A percentile compares a stretch with the other conserved stretches of the same genome.
These are phyloP conservation scores for Ursus arctos DNA, from an alignment of 2,113 vertebrate species.

Conservation along the genomic window DNA sequence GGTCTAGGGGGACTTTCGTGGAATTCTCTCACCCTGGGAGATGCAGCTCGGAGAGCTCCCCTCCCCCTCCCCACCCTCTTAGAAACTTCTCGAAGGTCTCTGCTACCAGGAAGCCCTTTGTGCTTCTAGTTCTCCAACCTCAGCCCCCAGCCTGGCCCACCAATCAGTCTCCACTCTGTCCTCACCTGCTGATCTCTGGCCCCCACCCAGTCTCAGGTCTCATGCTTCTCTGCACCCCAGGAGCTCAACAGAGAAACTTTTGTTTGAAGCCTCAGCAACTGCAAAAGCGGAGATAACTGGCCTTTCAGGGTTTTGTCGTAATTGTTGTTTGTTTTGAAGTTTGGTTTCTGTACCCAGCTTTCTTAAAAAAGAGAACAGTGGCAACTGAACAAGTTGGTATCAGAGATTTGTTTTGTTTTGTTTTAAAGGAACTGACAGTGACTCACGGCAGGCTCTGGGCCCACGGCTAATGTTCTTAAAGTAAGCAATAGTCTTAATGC, in stretches of 20 bases:
- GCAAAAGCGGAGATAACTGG: not conserved
- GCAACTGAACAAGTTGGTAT: not conserved
- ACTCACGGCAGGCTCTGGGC: conserved; percentile 42
- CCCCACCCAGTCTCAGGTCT: not conserved
- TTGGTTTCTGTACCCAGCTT: conserved; percentile 25
- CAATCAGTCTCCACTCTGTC: not conserved
- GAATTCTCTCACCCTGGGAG: not conserved
- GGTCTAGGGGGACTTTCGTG: not conserved
- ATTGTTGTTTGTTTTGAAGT: not conserved
- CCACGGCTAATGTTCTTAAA: conserved; percentile 24
- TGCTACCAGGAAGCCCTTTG: not conserved
- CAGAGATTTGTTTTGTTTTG: not conserved
- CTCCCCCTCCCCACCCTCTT: not conserved
- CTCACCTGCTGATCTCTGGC: not conserved
- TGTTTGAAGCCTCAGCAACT: not conserved
- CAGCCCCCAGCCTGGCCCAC: not conserved
- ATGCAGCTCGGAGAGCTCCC: not conserved
- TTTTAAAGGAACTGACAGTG: conserved; percentile 6
- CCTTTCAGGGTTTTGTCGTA: not conserved
- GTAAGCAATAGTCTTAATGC: conserved; percentile 12
- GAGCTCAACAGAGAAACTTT: not conserved
- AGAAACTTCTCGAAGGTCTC: not conserved
- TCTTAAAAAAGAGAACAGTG: conserved; percentile 22
- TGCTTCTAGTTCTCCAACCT: not conserved
- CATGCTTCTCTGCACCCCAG: not conserved